Evolutionary conservation across 2,113 vertebrate genomes (phyloP).

Genomic region (Amphiprion percula): DNA sequence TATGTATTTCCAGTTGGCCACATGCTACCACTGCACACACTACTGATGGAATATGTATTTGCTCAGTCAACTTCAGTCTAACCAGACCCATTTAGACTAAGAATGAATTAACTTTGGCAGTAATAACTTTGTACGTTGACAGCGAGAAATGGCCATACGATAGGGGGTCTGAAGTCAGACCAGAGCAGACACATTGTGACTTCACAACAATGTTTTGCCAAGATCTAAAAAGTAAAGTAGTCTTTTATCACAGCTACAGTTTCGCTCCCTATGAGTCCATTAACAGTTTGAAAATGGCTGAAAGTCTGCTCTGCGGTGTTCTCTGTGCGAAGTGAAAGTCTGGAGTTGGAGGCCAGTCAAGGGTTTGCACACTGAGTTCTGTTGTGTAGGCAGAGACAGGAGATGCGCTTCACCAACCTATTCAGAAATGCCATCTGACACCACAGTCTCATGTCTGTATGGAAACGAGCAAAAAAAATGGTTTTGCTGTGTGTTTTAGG

Average conservation of each 20-base stretch:
- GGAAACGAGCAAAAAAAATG: conserved; percentile 24
- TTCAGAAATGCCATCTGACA: conserved; percentile 61
- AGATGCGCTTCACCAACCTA: conserved; percentile 47
- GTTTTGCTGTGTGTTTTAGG: conserved; percentile 14
- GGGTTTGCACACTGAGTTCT: conserved; percentile 19
- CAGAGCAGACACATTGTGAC: conserved; percentile 8
- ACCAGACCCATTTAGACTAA: conserved; percentile 29
- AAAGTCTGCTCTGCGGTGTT: conserved; percentile 15
- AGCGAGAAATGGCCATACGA: conserved; percentile 24
- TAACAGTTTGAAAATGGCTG: conserved; percentile 36
- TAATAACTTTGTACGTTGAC: conserved; percentile 35
- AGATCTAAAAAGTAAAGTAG: conserved; percentile 16
- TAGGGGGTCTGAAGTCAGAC: not conserved
- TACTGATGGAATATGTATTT: conserved; percentile 49
- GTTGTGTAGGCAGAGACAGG: conserved; percentile 54
- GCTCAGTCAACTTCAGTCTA: conserved; percentile 46
- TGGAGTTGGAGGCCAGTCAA: conserved; percentile 51
- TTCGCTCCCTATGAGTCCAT: conserved; percentile 32
- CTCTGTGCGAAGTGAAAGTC: conserved; percentile 30
- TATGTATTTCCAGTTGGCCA: conserved; percentile 31
- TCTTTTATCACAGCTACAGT: conserved; percentile 44
- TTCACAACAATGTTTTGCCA: conserved; percentile 3
- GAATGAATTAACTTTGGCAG: conserved; percentile 42
- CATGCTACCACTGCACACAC: conserved; percentile 21
- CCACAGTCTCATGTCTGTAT: conserved; percentile 18